phyloP scores from a whole-genome alignment of 2,797 vertebrate species.

The Macrochelys suwanniensis region DNA sequence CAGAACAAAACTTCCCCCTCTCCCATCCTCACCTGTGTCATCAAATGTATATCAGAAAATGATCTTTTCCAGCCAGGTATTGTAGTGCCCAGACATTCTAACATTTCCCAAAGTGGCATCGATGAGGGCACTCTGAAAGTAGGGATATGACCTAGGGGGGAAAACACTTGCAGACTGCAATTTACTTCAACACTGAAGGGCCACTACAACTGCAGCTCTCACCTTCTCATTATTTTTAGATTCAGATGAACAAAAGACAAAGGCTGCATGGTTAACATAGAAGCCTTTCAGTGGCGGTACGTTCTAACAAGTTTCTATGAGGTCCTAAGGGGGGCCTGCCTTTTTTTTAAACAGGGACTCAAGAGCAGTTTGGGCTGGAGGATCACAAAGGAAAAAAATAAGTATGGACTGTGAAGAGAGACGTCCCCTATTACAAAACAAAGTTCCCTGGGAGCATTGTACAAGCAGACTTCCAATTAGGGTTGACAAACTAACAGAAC shows the following conservation, averaged over 20 bases:
- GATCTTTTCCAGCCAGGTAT: constrained; percentile 42
- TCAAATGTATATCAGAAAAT: constrained; percentile 41
- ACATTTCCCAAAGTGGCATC: constrained; percentile 51
- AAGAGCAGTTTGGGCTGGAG: constrained; percentile 15
- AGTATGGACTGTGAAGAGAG: constrained; percentile 12
- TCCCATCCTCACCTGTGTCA: neutral
- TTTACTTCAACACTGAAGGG: constrained; percentile 12
- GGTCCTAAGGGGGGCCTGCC: constrained; percentile 19
- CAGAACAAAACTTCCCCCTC: neutral
- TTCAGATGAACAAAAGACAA: neutral
- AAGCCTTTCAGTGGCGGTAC: constrained; percentile 26
- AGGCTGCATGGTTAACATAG: neutral
- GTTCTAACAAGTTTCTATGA: constrained; percentile 19
- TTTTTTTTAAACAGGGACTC: constrained; percentile 50
- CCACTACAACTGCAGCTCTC: constrained; percentile 24
- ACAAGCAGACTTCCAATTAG: constrained; percentile 1
- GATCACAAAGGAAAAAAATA: neutral
- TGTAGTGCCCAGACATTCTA: neutral
- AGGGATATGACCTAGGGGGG: neutral
- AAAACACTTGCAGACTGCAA: constrained; percentile 32
- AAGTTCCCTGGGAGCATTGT: neutral
- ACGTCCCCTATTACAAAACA: neutral
- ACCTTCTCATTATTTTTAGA: constrained; percentile 43
- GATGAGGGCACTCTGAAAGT: constrained; percentile 49
- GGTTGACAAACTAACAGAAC: constrained; percentile 25